Base-by-base conservation (phyloP, 1,140 invertebrate genomes). In the Saxidomus purpurata region DNA sequence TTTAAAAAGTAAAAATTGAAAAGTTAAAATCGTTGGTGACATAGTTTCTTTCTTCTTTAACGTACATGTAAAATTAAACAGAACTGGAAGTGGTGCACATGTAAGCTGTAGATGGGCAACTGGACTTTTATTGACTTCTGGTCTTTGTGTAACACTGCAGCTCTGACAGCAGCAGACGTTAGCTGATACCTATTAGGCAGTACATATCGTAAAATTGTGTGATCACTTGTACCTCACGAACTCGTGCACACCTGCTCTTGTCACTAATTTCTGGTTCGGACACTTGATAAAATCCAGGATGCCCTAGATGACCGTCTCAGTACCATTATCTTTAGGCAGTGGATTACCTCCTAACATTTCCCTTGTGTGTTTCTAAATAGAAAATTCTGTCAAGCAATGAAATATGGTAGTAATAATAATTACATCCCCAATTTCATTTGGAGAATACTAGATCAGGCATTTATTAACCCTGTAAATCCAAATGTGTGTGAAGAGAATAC, bases 141-240 rank as follows among this genome's bases (percentile, higher is more conserved):
- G 1, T 71, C 11, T 38, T 31, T 71, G 36, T 71, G 67, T 36
- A 19, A 71, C 34, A 19, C n/a, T 25, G 3, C 34, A 1, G 28
- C 15, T 19, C 25, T 9, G 34, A 38, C 67, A 38, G 28, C 28
- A 0, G 34, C 34, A 71, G 67, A 71, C 67, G 34, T 71, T 71
- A 40, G 67, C 38, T 71, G 38, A 36, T 71, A 71, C 67, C 67
- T 71, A 36, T 63, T 63, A 36, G 36, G 34, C 67, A 36, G 3
- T 38, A n/a, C n/a, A 28, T 71, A n/a, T 38, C 34, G 15, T 71
- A 19, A 71, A 63, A 36, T 71, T 71, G 67, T 40, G 67, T 71
- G 67, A 71, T 71, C 28, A 28, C 67, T 71, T 71, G 67, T 71
- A 71, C 67, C 28, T 71, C 34, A 38, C 36, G 67, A 71, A 36